Conservation (phyloP, 2,888 invertebrate genomes). For the Drosophila rellima region DNA sequence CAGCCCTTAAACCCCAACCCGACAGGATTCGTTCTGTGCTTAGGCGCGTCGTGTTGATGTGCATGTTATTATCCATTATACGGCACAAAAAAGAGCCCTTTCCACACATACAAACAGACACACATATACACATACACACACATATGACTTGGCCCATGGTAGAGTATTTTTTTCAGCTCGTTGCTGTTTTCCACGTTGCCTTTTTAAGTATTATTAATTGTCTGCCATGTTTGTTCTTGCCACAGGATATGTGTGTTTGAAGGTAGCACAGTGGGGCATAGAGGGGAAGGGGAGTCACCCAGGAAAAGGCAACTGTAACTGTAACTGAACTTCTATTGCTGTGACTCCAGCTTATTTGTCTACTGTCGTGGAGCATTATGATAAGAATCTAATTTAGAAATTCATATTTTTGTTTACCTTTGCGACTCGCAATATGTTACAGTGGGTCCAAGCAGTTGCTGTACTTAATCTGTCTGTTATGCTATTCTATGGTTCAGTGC, state of each 20-base stretch:
- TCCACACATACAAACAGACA: neutral
- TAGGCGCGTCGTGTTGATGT: conserved; percentile 64
- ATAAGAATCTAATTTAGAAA: conserved; percentile 66
- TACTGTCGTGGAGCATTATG: conserved; percentile 38
- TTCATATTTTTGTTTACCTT: conserved; percentile 62
- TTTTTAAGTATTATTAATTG: conserved; percentile 83
- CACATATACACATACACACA: conserved; percentile 10
- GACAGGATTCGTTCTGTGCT: conserved; percentile 39
- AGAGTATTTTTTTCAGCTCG: conserved; percentile 15
- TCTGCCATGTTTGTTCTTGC: conserved; percentile 69
- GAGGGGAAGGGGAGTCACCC: neutral
- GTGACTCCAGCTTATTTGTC: conserved; percentile 54
- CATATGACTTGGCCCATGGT: conserved; percentile 14
- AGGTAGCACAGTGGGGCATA: neutral
- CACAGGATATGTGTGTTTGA: conserved; percentile 61
- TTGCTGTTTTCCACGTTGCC: conserved; percentile 52
- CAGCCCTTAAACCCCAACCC: neutral
- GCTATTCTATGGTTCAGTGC: conserved; percentile 48
- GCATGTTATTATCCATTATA: conserved; percentile 70
- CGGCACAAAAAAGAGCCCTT: conserved; percentile 26
- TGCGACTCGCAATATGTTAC: conserved; percentile 28
- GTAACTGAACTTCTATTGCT: conserved; percentile 11
- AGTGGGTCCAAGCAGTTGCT: conserved; percentile 1
- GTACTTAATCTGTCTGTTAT: conserved; percentile 9
- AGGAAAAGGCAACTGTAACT: conserved; percentile 16